phyloP scores from a whole-genome alignment of 2,797 vertebrate genomes.

The Choloepus didactylus region DNA sequence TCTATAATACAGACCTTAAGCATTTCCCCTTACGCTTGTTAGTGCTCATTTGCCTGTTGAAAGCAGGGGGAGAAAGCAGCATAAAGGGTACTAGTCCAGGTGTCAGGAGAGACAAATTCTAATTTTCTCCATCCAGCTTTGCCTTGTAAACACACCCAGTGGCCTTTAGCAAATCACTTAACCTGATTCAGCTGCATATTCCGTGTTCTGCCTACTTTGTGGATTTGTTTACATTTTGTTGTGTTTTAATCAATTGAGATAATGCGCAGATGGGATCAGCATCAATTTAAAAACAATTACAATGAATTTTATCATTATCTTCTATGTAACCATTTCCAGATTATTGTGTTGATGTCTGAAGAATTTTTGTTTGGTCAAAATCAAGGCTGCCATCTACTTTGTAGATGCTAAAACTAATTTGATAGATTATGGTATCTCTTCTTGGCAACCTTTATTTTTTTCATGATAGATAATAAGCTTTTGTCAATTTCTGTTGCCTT shows the following conservation, averaged over 20 bases:
- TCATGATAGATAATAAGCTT: background rate
- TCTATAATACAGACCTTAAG: slow-evolving; percentile 3
- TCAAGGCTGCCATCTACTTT: slow-evolving; percentile 21
- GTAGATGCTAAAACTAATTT: slow-evolving; percentile 49
- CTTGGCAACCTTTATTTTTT: slow-evolving; percentile 37
- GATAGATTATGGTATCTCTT: slow-evolving; percentile 43
- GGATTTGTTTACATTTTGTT: slow-evolving; percentile 45
- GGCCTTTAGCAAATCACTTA: background rate
- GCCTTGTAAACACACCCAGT: background rate
- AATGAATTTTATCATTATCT: slow-evolving; percentile 28
- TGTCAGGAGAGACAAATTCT: slow-evolving; percentile 21
- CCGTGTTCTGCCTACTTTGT: background rate
- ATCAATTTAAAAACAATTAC: slow-evolving; percentile 33
- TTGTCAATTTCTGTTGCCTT: slow-evolving; percentile 48
- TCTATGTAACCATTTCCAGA: slow-evolving; percentile 19
- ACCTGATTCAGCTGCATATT: background rate
- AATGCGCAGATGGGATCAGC: background rate
- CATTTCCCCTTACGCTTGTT: background rate
- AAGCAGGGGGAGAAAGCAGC: background rate
- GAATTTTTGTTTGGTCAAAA: slow-evolving; percentile 23
- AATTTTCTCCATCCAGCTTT: slow-evolving; percentile 19
- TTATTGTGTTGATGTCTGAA: slow-evolving; percentile 60
- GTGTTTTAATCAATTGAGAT: slow-evolving; percentile 47
- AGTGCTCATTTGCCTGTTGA: background rate
- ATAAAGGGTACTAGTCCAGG: background rate